Evolutionary conservation across 2,888 invertebrate genomes (phyloP).

Genomic region (Cantharis nigra): DNA sequence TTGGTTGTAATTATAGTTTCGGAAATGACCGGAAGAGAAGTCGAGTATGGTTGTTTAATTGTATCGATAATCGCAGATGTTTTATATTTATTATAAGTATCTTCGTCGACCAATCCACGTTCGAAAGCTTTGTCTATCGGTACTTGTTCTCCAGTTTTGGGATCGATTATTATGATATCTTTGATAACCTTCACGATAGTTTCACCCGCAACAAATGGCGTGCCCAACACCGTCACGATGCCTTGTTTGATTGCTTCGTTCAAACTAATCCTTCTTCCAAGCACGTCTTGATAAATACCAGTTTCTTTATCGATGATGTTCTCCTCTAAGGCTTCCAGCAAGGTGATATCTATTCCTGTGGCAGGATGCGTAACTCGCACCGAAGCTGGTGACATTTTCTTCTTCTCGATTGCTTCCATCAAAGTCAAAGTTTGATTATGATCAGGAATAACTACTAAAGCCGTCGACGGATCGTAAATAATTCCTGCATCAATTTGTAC

Average conservation of each 20-base stretch:
- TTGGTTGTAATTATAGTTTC: conserved; percentile 24
- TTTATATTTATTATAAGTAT: conserved; percentile 61
- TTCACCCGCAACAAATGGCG: conserved; percentile 73
- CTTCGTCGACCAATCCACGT: conserved; percentile 70
- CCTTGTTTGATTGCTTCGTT: conserved; percentile 79
- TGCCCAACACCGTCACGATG: conserved; percentile 74
- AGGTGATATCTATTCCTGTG: conserved; percentile 67
- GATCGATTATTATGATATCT: conserved; percentile 72
- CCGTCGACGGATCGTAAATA: conserved; percentile 79
- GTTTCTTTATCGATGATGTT: conserved; percentile 75
- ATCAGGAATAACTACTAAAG: conserved; percentile 73
- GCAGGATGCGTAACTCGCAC: conserved; percentile 74
- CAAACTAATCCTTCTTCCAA: conserved; percentile 69
- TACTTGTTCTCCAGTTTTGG: conserved; percentile 78
- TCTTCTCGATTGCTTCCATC: conserved; percentile 75
- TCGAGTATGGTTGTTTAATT: conserved; percentile 45
- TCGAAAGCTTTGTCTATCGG: conserved; percentile 82
- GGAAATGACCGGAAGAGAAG: conserved; percentile 16
- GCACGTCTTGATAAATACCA: conserved; percentile 69
- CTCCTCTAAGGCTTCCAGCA: conserved; percentile 76
- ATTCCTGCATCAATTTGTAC: conserved; percentile 73
- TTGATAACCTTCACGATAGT: conserved; percentile 63
- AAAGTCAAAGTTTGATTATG: conserved; percentile 73
- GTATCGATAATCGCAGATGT: conserved; percentile 48
- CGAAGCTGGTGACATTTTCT: conserved; percentile 69